Percentiles rank a stretch among this genome's conserved stretches.
These are phyloP conservation scores for Cliona cf. orientalis DNA, from an alignment of 37 sponge, comb jelly and placozoan species.

Conservation along the genomic window DNA sequence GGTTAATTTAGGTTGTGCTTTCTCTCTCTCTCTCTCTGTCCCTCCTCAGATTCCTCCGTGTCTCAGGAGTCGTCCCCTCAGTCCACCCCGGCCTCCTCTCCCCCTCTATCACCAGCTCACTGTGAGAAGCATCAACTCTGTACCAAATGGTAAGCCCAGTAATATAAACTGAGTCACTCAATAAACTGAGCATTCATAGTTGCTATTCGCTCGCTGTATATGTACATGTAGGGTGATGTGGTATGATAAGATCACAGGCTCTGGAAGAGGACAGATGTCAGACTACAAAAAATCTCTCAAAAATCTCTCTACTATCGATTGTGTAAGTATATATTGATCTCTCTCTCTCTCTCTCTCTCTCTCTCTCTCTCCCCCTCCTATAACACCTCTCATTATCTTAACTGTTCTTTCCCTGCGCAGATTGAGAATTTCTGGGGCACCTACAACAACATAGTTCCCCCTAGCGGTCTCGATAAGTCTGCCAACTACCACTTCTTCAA, in stretches of 20 bases:
- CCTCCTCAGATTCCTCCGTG: no score
- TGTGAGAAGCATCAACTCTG: no score
- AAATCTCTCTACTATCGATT: slow-evolving; percentile 5
- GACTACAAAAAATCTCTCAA: slow-evolving; percentile 38
- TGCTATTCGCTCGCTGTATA: no score
- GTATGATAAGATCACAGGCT: slow-evolving; percentile 46
- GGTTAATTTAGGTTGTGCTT: no score
- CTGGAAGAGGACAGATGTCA: not conserved
- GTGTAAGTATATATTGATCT: slow-evolving; percentile 14
- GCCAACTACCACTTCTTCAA: slow-evolving; percentile 71
- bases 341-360: not conserved
- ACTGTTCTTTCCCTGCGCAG: slow-evolving; percentile 1
- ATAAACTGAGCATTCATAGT: no score
- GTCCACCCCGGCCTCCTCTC: no score
- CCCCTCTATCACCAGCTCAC: no score
- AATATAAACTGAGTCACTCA: no score
- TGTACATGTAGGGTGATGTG: slow-evolving; percentile 55
- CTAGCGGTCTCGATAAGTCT: slow-evolving; percentile 33
- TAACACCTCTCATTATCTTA: not conserved
- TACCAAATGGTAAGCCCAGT: no score
- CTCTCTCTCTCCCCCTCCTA: not conserved
- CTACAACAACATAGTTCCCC: slow-evolving; percentile 37
- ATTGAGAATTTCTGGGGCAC: slow-evolving; percentile 63
- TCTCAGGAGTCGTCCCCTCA: no score
- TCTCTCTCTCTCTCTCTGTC: no score